These are phyloP conservation scores for Cossypha dichroa DNA, from an alignment of 2,797 vertebrate genomes.

Conservation along the genomic window DNA sequence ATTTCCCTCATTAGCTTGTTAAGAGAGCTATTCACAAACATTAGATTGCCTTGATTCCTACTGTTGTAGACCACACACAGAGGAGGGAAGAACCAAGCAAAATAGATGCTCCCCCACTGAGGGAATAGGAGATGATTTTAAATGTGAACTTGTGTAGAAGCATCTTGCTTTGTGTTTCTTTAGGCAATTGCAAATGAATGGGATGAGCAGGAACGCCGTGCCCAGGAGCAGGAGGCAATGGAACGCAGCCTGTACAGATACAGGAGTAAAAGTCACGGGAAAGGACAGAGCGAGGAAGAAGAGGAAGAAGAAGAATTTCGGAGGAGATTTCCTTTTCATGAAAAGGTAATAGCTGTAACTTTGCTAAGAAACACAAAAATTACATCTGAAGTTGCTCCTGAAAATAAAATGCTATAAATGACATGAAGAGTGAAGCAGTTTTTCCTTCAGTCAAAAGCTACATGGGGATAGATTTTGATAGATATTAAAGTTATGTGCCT, in stretches of 20 bases:
- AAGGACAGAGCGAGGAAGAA: constrained; percentile 84
- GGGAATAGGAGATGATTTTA: background rate
- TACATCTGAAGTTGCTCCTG: background rate
- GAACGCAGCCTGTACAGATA: constrained; percentile 87
- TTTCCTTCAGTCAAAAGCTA: background rate
- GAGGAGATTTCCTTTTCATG: constrained; percentile 86
- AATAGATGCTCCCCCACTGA: background rate
- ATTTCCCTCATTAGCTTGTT: background rate
- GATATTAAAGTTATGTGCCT: background rate
- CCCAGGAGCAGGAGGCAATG: constrained; percentile 81
- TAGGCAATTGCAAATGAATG: constrained; percentile 94
- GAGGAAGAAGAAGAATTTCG: constrained; percentile 92
- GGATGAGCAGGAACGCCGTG: constrained; percentile 89
- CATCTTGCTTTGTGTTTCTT: background rate
- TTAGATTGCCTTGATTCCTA: background rate
- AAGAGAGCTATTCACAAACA: background rate
- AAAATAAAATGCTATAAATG: background rate
- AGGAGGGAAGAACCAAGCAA: background rate
- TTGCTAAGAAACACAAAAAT: background rate
- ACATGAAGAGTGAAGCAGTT: background rate
- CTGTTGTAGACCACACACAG: background rate
- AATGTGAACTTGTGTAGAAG: background rate
- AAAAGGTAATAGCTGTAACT: constrained; percentile 80
- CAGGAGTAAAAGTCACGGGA: constrained; percentile 80
- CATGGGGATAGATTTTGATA: background rate